Percentiles rank a stretch among this genome's conserved stretches.
Evolutionary conservation across 1,140 invertebrate species (phyloP).

Genomic region (Drosophila carrolli): DNA sequence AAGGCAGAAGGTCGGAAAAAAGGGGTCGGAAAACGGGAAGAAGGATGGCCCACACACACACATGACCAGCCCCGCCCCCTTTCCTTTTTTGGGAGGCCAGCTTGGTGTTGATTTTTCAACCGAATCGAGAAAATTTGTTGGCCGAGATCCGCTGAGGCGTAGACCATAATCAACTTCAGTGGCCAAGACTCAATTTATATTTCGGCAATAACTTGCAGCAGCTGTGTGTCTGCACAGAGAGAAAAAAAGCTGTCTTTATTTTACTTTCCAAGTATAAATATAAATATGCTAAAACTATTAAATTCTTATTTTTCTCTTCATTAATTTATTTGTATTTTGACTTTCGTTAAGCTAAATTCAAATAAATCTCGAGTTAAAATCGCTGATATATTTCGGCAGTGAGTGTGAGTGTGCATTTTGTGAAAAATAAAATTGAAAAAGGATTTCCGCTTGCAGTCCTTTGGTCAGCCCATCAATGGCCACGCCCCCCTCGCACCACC

Average conservation of each 20-base stretch:
- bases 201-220: constrained; percentile 68
- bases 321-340: not conserved
- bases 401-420: constrained; percentile 27
- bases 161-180: constrained; percentile 81
- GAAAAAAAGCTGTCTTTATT: not conserved
- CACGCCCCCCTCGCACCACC: not conserved
- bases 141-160: constrained; percentile 76
- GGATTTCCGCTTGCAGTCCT: constrained; percentile 75
- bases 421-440: constrained; percentile 77
- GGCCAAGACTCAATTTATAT: constrained; percentile 81
- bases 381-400: not conserved
- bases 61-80: constrained; percentile 8
- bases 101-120: constrained; percentile 78
- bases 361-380: too few relatives aligned
- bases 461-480: constrained; percentile 55
- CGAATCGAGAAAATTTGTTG: constrained; percentile 80
- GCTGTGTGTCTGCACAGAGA: constrained; percentile 30
- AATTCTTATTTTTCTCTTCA: not conserved
- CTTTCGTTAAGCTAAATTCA: too few relatives aligned
- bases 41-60: constrained; percentile 11
- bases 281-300: too few relatives aligned
- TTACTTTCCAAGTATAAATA: too few relatives aligned
- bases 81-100: constrained; percentile 1
- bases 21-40: not conserved
- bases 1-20: constrained; percentile 10